A percentile compares a stretch with the other conserved stretches of the same genome.
These are phyloP conservation scores for Hermaeophaga mercurialis DNA, from an alignment of 2,888 invertebrate species.

Conservation along the genomic window DNA sequence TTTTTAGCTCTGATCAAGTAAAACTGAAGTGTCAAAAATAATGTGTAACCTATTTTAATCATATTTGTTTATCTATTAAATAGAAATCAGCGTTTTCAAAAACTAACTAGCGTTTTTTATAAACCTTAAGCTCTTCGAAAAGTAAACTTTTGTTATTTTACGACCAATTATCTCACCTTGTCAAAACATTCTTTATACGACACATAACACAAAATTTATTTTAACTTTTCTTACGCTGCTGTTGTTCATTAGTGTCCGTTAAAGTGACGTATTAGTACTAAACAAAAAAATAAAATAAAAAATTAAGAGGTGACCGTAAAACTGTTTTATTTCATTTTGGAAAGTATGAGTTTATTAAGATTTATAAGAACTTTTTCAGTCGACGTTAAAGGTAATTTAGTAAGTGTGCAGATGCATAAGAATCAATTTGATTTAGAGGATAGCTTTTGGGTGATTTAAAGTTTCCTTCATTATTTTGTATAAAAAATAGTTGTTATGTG, in stretches of 20 bases:
- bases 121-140: background rate
- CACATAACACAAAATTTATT: conserved; percentile 9
- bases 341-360: conserved; percentile 35
- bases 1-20: too few relatives aligned
- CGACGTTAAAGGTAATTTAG: too few relatives aligned
- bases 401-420: too few relatives aligned
- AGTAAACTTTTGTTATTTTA: conserved; percentile 4
- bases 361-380: conserved; percentile 35
- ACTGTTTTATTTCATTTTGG: conserved; percentile 29
- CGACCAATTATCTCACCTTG: conserved; percentile 14
- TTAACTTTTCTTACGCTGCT: conserved; percentile 4
- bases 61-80: background rate
- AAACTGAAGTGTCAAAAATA: too few relatives aligned
- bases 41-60: background rate
- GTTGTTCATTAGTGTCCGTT: conserved; percentile 14
- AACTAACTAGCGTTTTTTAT: background rate
- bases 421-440: too few relatives aligned
- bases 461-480: too few relatives aligned
- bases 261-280: conserved; percentile 6
- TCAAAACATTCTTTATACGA: conserved; percentile 15
- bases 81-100: background rate
- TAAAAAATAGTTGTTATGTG: too few relatives aligned
- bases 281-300: conserved; percentile 14
- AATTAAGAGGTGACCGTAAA: too few relatives aligned
- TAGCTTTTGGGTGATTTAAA: too few relatives aligned